phyloP scores from a whole-genome alignment of 2,113 vertebrate genomes.

The Rhombomys opimus region DNA sequence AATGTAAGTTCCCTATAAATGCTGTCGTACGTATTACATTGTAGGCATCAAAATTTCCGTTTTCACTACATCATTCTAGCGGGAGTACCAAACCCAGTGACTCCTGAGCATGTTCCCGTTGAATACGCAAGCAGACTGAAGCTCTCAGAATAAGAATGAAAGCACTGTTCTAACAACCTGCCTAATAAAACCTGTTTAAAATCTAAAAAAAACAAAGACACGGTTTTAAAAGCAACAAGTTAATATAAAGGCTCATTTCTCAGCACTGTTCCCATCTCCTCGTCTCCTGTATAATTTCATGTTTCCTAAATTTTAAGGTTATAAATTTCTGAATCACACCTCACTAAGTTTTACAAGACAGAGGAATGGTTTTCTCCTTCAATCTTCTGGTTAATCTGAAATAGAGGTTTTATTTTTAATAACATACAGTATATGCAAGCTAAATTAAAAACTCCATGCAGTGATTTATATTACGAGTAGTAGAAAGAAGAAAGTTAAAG shows the following conservation, averaged over 20 bases:
- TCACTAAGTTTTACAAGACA: constrained; percentile 36
- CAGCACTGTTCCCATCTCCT: neutral
- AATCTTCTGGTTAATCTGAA: constrained; percentile 19
- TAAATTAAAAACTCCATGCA: neutral
- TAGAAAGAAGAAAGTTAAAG: constrained; percentile 21
- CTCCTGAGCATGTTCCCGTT: accelerated
- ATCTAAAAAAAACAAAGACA: neutral
- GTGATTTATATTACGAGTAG: constrained; percentile 20
- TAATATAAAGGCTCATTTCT: constrained; percentile 25
- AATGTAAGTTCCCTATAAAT: neutral
- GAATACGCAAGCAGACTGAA: neutral
- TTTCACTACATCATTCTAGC: neutral
- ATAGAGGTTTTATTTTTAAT: constrained; percentile 8
- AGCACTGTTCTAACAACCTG: neutral
- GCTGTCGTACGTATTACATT: neutral
- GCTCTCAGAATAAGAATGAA: constrained; percentile 33
- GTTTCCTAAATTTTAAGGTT: neutral
- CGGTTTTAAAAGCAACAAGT: constrained; percentile 1
- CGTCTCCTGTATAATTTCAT: neutral
- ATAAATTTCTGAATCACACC: neutral
- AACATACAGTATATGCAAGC: neutral
- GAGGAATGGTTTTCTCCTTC: neutral
- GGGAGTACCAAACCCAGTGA: neutral
- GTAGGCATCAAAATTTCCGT: neutral
- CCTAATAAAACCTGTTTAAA: neutral